Conservation (phyloP, 2,888 invertebrate species). For the Aporophyla lueneburgensis region DNA sequence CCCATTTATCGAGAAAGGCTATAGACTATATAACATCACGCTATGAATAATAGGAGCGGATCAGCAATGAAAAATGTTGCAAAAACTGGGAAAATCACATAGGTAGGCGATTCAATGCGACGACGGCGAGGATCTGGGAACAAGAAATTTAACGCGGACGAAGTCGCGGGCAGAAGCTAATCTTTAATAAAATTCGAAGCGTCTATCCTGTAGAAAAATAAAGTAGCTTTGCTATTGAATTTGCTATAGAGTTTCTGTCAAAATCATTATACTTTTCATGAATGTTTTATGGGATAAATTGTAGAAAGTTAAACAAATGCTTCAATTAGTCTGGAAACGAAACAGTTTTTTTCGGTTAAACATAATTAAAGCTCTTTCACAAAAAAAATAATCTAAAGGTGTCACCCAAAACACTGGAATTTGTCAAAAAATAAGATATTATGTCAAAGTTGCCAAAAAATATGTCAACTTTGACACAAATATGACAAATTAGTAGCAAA, state of each 20-base stretch:
- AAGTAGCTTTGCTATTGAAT: neutral
- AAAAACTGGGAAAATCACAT: no score
- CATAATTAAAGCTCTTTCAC: neutral
- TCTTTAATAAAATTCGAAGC: no score
- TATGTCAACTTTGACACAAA: constrained; percentile 59
- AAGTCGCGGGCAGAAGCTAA: no score
- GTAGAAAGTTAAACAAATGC: neutral
- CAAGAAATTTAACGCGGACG: no score
- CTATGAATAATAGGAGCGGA: no score
- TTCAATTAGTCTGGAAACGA: neutral
- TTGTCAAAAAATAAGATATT: constrained; percentile 12
- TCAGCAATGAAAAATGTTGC: no score
- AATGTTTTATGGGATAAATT: neutral
- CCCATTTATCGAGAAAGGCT: no score
- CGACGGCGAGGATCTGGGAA: no score
- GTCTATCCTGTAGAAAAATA: no score
- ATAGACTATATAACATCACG: no score
- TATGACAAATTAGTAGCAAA: constrained; percentile 74
- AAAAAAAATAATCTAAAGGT: neutral
- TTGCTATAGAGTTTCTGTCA: neutral
- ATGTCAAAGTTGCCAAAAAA: constrained; percentile 22
- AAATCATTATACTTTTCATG: neutral
- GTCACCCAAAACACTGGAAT: neutral
- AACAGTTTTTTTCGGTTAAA: no score
- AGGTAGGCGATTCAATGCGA: no score